These are phyloP conservation scores for Nycticryphes semicollaris DNA, from an alignment of 2,113 vertebrate species.

Conservation along the genomic window DNA sequence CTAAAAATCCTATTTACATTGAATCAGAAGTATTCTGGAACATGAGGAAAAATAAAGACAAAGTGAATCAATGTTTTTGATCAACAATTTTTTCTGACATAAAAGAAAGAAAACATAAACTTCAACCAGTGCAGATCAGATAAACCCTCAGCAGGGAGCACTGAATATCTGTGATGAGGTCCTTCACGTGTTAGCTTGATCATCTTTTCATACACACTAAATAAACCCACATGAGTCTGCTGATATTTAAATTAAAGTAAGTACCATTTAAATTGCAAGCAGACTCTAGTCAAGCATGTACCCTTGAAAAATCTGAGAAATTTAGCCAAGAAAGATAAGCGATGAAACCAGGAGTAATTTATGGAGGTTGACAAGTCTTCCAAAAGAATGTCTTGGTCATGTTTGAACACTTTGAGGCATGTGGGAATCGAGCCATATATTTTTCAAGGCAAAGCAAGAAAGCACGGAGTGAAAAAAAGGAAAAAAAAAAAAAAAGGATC, in stretches of 20 bases:
- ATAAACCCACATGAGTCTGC: neutral
- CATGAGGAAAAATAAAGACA: neutral
- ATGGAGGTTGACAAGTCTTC: neutral
- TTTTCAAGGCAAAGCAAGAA: neutral
- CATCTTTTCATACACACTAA: neutral
- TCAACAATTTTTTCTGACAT: neutral
- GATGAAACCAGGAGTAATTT: neutral
- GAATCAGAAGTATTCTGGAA: neutral
- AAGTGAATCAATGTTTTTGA: neutral
- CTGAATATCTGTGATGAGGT: neutral
- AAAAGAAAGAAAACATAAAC: neutral
- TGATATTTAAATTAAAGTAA: conserved; percentile 12
- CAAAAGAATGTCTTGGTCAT: neutral
- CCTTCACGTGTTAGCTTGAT: neutral
- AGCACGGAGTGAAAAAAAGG: no score
- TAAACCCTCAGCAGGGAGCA: neutral
- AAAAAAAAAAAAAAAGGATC: no score
- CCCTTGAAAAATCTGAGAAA: neutral
- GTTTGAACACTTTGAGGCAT: neutral
- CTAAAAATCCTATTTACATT: neutral
- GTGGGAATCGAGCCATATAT: neutral
- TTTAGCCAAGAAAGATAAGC: neutral
- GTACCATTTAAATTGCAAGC: conserved; percentile 37
- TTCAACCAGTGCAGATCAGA: neutral
- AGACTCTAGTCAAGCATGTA: neutral